These are phyloP conservation scores for Enteromius fasciolatus DNA, from an alignment of 2,797 vertebrate species.

Conservation along the genomic window DNA sequence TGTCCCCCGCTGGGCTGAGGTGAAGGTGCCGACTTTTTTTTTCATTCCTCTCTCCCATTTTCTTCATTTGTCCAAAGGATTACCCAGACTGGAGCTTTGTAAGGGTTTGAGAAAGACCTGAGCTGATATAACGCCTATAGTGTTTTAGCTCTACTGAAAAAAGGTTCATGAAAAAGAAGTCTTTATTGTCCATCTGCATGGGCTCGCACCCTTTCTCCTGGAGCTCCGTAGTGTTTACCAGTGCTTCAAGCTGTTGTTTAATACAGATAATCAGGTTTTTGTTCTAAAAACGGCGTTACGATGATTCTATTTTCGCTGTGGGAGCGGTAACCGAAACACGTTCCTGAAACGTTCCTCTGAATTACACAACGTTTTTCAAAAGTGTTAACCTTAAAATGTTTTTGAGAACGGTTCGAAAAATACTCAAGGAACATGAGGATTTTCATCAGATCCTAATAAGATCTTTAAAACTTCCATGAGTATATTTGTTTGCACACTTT, in stretches of 20 bases:
- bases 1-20: conserved; percentile 62
- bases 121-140: conserved; percentile 43
- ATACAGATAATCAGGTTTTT: background rate
- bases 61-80: conserved; percentile 54
- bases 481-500: background rate
- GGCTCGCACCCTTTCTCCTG: background rate
- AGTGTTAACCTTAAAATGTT: background rate
- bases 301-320: background rate
- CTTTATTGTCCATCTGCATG: conserved; percentile 45
- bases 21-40: conserved; percentile 59
- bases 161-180: conserved; percentile 39
- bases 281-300: background rate
- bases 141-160: conserved; percentile 48
- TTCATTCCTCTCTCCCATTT: background rate
- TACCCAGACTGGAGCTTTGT: conserved; percentile 52
- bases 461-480: no score
- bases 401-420: background rate
- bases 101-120: conserved; percentile 40
- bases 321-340: background rate
- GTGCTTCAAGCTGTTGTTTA: conserved; percentile 3
- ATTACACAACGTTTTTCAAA: background rate
- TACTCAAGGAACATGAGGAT: background rate
- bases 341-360: background rate
- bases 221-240: conserved; percentile 9
- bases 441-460: background rate